Conservation (phyloP, 30 jellyfish, hydroid and myxozoan species). For the Aurelia coerulea region DNA sequence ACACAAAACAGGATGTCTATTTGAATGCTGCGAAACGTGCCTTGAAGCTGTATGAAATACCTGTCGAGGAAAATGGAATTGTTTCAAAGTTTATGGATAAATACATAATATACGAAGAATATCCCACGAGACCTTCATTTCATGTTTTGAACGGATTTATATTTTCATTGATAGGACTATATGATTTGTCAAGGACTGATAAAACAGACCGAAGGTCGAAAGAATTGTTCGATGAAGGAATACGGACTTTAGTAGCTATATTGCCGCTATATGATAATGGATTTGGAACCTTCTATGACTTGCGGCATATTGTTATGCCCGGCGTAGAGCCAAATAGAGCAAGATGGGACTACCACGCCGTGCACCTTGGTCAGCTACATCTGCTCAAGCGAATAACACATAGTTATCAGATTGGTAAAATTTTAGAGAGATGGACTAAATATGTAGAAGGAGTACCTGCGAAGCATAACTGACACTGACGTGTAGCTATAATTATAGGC, state of each 20-base stretch:
- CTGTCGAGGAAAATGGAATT: constrained; percentile 74
- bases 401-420: constrained; percentile 15
- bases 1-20: constrained; percentile 63
- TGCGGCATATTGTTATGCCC: constrained; percentile 80
- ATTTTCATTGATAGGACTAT: constrained; percentile 87
- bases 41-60: constrained; percentile 44
- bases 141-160: constrained; percentile 92
- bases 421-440: constrained; percentile 75
- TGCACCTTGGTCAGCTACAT: constrained; percentile 74
- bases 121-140: constrained; percentile 81
- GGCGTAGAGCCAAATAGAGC: constrained; percentile 90
- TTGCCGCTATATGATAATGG: constrained; percentile 91
- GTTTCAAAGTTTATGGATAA: constrained; percentile 63
- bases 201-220: constrained; percentile 24
- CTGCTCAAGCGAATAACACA: constrained; percentile 42
- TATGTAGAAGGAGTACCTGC: constrained; percentile 82
- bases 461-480: constrained; percentile 58
- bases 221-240: constrained; percentile 65
- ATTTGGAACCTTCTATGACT: constrained; percentile 87
- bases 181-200: constrained; percentile 62
- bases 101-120: constrained; percentile 88
- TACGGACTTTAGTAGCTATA: constrained; percentile 52
- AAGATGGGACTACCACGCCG: constrained; percentile 91
- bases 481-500: background rate
- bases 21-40: constrained; percentile 81